These are phyloP conservation scores for Empidonax traillii DNA, from an alignment of 2,113 vertebrate genomes.

Conservation along the genomic window DNA sequence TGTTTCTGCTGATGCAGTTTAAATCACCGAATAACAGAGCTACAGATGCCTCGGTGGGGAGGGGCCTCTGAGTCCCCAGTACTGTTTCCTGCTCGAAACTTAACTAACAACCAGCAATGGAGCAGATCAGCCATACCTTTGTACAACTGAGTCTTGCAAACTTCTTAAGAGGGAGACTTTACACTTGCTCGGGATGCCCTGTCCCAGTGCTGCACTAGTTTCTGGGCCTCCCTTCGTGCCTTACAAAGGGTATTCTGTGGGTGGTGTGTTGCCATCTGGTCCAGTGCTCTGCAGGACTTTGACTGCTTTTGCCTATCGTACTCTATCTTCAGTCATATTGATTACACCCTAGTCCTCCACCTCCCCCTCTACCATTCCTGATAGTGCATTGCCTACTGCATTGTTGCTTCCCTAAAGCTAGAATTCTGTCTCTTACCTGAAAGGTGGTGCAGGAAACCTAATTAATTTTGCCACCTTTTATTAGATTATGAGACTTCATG, in stretches of 20 bases:
- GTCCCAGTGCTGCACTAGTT: not conserved
- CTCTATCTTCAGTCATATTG: not conserved
- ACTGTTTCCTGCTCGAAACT: not conserved
- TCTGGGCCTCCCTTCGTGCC: fast-evolving
- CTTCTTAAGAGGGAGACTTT: not conserved
- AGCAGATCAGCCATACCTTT: not conserved
- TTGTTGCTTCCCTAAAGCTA: not conserved
- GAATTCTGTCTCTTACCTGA: not conserved
- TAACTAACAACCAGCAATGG: not conserved
- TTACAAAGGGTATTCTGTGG: not conserved
- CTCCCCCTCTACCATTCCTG: not conserved
- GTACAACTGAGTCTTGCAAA: not conserved
- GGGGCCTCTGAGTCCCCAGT: not conserved
- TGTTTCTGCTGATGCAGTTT: not conserved
- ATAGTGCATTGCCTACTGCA: not conserved
- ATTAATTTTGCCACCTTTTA: not conserved
- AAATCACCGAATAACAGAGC: not conserved
- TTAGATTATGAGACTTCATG: not conserved
- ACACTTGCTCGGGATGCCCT: not conserved
- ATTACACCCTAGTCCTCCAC: not conserved
- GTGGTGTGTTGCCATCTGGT: not conserved
- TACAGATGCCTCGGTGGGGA: not conserved
- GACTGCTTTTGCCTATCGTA: not conserved
- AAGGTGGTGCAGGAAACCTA: not conserved
- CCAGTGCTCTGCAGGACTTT: not conserved